phyloP scores from a whole-genome alignment of 2,888 invertebrate genomes.

The Cryptus viduatorius region DNA sequence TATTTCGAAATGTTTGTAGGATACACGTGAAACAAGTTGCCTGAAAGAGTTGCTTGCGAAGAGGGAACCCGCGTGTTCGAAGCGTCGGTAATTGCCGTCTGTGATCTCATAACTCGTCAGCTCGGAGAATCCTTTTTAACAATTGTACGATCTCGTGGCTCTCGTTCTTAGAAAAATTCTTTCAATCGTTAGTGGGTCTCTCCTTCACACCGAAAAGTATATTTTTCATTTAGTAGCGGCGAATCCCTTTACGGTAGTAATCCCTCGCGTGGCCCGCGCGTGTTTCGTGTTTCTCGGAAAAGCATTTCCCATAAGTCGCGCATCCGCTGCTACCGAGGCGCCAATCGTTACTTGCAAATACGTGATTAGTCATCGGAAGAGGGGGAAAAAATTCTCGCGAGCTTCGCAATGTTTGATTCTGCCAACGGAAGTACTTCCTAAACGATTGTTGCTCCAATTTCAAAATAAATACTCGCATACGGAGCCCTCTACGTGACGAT shows the following conservation, averaged over 20 bases:
- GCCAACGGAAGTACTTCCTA: constrained; percentile 51
- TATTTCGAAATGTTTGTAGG: background rate
- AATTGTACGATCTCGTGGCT: constrained; percentile 55
- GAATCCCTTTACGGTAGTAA: background rate
- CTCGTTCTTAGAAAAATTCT: constrained; percentile 51
- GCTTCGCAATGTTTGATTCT: constrained; percentile 46
- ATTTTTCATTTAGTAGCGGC: constrained; percentile 11
- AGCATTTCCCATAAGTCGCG: constrained; percentile 54
- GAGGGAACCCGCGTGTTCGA: constrained; percentile 47
- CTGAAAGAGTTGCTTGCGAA: constrained; percentile 24
- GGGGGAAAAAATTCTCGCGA: constrained; percentile 32
- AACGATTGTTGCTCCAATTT: constrained; percentile 30
- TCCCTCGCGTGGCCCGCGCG: constrained; percentile 15
- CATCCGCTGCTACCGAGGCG: constrained; percentile 23
- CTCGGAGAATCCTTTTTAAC: constrained; percentile 63
- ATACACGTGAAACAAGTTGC: background rate
- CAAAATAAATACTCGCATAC: constrained; percentile 21
- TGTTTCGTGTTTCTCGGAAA: constrained; percentile 49
- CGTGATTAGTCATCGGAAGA: constrained; percentile 45
- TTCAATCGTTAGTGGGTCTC: background rate
- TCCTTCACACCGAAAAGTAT: constrained; percentile 28
- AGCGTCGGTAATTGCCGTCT: constrained; percentile 58
- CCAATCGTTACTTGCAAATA: constrained; percentile 28
- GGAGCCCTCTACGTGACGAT: constrained; percentile 7
- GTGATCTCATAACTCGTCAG: constrained; percentile 62